A percentile compares a stretch with the other conserved stretches of the same genome.
Conservation (phyloP, 2,888 invertebrate species). For the Sialis fuliginosa region DNA sequence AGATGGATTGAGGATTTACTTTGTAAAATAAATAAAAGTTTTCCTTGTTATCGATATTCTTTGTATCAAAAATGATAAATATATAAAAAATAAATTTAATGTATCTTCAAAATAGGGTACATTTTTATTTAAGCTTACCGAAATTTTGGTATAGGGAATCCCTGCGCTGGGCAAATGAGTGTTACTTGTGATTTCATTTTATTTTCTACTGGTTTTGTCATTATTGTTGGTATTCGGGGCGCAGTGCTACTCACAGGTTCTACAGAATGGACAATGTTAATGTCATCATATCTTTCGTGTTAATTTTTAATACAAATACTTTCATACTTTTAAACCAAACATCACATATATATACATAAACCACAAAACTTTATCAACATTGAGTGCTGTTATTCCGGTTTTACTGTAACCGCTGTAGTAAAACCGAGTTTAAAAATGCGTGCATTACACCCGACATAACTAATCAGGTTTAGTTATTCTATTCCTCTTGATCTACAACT, state of each 20-base stretch:
- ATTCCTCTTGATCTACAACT: no score
- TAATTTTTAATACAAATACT: not conserved
- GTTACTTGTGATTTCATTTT: constrained; percentile 20
- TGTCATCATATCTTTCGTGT: no score
- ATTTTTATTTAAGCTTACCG: constrained; percentile 21
- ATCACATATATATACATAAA: not conserved
- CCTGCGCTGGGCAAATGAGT: constrained; percentile 36
- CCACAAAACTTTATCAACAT: constrained; percentile 9
- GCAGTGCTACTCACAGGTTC: constrained; percentile 53
- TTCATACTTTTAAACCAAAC: no score
- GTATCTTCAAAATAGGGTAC: not conserved
- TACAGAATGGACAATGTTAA: constrained; percentile 17
- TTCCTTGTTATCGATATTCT: no score
- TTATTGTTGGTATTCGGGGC: constrained; percentile 40
- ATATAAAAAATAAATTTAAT: not conserved
- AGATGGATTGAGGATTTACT: no score
- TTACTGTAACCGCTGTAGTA: no score
- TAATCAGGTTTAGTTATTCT: no score
- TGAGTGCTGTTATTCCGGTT: no score
- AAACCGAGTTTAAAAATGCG: no score
- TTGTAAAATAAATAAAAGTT: no score
- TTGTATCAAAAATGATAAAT: no score
- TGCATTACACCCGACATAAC: no score
- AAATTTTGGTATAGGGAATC: constrained; percentile 33
- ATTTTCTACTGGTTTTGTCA: constrained; percentile 17